phyloP scores from a whole-genome alignment of 2,113 vertebrate species.

The Platichthys stellatus region DNA sequence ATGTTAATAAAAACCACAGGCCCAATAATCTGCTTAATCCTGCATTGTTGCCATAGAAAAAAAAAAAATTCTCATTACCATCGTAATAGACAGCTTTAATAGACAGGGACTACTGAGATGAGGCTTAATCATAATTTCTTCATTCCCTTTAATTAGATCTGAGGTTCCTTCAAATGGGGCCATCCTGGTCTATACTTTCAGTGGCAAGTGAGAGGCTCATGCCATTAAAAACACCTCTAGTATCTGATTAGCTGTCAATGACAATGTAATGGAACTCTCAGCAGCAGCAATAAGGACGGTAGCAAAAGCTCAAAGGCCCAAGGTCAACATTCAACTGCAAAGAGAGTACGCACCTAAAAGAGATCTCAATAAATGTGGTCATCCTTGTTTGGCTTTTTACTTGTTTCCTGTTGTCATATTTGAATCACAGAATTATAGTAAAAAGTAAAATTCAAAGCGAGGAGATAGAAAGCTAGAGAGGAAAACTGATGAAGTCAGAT shows the following conservation, averaged over 20 bases:
- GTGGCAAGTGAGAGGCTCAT: neutral
- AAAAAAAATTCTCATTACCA: conserved; percentile 50
- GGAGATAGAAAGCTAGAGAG: neutral
- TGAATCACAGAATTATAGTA: neutral
- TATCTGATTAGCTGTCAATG: conserved; percentile 44
- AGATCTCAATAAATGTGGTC: neutral
- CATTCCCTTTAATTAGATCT: conserved; percentile 57
- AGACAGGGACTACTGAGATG: conserved; percentile 41
- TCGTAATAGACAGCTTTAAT: conserved; percentile 48
- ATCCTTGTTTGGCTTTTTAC: neutral
- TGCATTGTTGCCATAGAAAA: conserved; percentile 8
- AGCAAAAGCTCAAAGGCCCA: neutral
- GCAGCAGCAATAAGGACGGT: neutral
- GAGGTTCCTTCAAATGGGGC: conserved; percentile 23
- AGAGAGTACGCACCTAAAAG: neutral
- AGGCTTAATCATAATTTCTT: conserved; percentile 46
- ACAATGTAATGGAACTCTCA: conserved; percentile 33
- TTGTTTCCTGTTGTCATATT: neutral
- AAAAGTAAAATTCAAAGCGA: neutral
- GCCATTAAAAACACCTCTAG: conserved; percentile 37
- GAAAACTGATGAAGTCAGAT: neutral
- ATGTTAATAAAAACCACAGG: conserved; percentile 38
- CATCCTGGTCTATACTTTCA: neutral
- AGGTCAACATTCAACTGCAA: neutral
- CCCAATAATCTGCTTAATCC: conserved; percentile 28